Evolutionary conservation across 2,888 invertebrate species (phyloP), one percentile per base, ranked within the genome.

Genomic region (Scaptomyza cyrtandrae): DNA sequence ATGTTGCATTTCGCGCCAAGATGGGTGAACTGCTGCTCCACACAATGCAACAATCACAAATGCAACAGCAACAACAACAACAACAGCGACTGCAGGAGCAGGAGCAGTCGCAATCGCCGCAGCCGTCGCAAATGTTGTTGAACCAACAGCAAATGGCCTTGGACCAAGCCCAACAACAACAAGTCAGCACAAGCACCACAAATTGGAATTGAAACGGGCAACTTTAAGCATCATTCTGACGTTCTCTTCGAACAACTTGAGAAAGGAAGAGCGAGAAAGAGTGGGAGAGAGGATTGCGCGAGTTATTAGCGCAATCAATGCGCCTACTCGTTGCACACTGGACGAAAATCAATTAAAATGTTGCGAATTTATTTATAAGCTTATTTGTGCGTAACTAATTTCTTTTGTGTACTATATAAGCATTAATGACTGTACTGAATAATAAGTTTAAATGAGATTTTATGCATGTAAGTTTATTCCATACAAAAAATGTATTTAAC

Each of bases 1-100:
- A 90, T 63, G 66, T 90, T 14, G 76, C 76, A 66, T 90, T 90
- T 76, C 88, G 90, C 41, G 88, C 90, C 53, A 84, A 78, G 60
- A 89, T 90, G 90, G 86, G 90, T 14, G 90, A 90, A 11, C 53
- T 87, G 24, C 54, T 90, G 60, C 64, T 90, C 46, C 84, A 83
- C 43, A 90, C 89, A 6, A 82, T 90, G 79, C 88, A 83, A 6
- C 71, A 84, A 16, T 54, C 75, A 31, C 64, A 63, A 16, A 50
- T 73, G 62, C 65, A 54, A 43, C 82, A 57, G 16, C 69, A 64
- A 27, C 72, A 48, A 1, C 62, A 37, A 0, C 66, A 46, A 0
- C 76, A 64, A 9, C 70, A 53, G 4, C 66, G 45, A 0, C 80
- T 61, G 7, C 80, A 56, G 7, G 55, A 56, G 14, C 53, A 50